Conservation (phyloP, 2,797 vertebrate genomes). For the Xenops minutus region DNA sequence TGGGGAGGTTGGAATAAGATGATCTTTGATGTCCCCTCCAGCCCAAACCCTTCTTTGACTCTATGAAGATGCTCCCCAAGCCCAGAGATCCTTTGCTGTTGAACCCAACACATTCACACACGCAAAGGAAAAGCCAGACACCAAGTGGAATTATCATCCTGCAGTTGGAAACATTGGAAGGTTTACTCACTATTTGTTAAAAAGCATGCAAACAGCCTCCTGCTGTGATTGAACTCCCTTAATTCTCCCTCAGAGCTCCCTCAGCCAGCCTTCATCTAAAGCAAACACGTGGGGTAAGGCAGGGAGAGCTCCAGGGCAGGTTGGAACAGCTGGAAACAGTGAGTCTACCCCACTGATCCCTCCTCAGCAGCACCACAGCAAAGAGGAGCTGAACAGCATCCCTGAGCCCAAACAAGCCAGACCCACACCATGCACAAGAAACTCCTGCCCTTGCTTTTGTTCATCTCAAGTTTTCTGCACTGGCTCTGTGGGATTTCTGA, state of each 20-base stretch:
- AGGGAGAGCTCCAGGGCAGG: neutral
- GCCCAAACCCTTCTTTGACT: neutral
- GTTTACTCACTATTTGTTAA: neutral
- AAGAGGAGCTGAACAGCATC: neutral
- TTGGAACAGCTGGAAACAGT: neutral
- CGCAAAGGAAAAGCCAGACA: neutral
- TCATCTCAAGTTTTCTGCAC: neutral
- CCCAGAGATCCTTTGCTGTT: neutral
- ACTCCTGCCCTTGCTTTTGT: neutral
- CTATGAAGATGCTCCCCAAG: neutral
- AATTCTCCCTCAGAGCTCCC: neutral
- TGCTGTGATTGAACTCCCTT: neutral
- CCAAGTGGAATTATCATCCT: neutral
- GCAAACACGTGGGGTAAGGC: neutral
- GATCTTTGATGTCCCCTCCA: neutral
- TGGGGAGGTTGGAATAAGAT: neutral
- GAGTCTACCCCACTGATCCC: neutral
- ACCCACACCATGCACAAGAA: neutral
- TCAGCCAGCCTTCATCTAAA: neutral
- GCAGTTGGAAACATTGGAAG: accelerated
- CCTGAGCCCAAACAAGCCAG: neutral
- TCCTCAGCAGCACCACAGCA: neutral
- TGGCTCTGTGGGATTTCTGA: neutral
- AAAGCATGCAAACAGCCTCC: neutral
- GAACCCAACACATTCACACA: accelerated